phyloP scores from a whole-genome alignment of 2,888 invertebrate genomes.

The Hyles lineata region DNA sequence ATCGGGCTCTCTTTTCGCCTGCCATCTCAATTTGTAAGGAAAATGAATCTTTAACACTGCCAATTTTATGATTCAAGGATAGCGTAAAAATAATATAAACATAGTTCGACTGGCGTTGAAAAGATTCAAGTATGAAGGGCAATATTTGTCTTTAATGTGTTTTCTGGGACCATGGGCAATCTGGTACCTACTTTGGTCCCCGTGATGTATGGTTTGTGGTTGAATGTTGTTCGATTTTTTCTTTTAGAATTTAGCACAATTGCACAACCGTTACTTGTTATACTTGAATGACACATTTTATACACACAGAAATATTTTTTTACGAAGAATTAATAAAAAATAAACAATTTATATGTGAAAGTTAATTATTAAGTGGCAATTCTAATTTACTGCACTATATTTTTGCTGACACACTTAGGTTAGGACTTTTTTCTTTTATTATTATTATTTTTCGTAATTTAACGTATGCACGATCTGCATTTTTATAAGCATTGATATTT shows the following conservation, averaged over 20 bases:
- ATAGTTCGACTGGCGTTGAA: background rate
- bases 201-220: background rate
- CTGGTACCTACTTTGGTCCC: background rate
- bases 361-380: constrained; percentile 80
- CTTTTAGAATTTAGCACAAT: constrained; percentile 56
- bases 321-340: constrained; percentile 61
- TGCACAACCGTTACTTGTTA: constrained; percentile 70
- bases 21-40: background rate
- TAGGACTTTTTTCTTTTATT: constrained; percentile 63
- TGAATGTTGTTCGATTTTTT: constrained; percentile 23
- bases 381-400: constrained; percentile 83
- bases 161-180: background rate
- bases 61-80: background rate
- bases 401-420: constrained; percentile 84
- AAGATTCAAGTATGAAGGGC: background rate
- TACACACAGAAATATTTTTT: constrained; percentile 84
- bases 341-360: constrained; percentile 78
- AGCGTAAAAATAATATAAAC: background rate
- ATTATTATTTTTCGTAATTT: constrained; percentile 70
- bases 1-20: background rate
- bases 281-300: constrained; percentile 81
- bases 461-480: constrained; percentile 84
- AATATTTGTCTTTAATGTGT: background rate
- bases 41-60: background rate
- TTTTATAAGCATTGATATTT: constrained; percentile 74